These are phyloP conservation scores for Cavia porcellus DNA, from an alignment of 2,113 vertebrate genomes.

Conservation along the genomic window DNA sequence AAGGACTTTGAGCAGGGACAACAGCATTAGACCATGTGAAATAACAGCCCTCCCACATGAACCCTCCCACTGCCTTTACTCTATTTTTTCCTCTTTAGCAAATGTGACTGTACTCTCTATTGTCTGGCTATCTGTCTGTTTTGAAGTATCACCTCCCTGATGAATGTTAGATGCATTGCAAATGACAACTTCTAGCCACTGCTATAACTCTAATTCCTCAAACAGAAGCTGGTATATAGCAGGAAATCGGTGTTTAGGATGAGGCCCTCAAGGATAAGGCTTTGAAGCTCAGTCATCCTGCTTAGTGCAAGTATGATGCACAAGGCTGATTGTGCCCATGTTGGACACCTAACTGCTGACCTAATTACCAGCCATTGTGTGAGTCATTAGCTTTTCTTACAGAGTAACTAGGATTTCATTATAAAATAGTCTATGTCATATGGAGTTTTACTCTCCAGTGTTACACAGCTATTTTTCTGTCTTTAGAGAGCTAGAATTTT, in stretches of 20 bases:
- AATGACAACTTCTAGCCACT: conserved; percentile 4
- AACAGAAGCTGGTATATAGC: neutral
- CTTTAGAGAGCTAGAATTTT: neutral
- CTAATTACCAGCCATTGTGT: neutral
- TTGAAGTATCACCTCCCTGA: neutral
- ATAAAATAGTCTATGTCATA: conserved; percentile 22
- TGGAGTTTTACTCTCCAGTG: neutral
- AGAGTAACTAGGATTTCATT: neutral
- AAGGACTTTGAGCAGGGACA: neutral
- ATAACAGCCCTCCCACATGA: neutral
- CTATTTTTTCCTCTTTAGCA: neutral
- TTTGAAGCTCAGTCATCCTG: neutral
- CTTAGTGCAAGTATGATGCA: neutral
- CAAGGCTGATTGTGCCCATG: neutral
- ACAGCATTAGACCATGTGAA: neutral
- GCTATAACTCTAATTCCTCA: neutral
- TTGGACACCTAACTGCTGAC: neutral
- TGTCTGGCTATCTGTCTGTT: neutral
- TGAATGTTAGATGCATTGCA: neutral
- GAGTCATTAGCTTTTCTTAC: neutral
- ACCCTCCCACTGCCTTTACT: neutral
- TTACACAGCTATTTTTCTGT: neutral
- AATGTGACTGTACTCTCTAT: neutral
- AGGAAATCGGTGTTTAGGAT: neutral
- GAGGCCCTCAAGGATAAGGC: neutral